These are phyloP conservation scores for Eurytoma adleriae DNA, from an alignment of 2,888 invertebrate genomes.

Conservation along the genomic window DNA sequence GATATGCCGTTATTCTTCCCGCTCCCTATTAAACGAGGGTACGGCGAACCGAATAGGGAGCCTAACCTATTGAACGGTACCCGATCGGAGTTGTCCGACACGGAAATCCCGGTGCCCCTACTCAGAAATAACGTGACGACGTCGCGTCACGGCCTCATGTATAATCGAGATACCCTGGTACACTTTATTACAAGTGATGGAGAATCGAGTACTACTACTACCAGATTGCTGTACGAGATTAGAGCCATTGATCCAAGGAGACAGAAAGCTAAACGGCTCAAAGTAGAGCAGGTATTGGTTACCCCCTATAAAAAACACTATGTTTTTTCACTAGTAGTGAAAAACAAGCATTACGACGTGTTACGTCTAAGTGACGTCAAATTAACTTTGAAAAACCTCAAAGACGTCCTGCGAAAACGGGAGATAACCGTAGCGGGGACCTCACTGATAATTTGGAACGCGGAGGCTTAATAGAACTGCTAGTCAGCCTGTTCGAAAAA, in stretches of 20 bases:
- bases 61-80: too few relatives aligned
- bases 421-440: conserved; percentile 16
- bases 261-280: neutral
- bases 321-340: conserved; percentile 37
- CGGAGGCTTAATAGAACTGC: neutral
- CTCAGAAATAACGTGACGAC: neutral
- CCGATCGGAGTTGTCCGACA: neutral
- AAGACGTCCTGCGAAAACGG: neutral
- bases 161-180: conserved; percentile 19
- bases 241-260: conserved; percentile 26
- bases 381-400: conserved; percentile 1
- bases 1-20: neutral
- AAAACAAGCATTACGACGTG: conserved; percentile 27
- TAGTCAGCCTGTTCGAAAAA: conserved; percentile 5
- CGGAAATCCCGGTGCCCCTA: neutral
- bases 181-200: conserved; percentile 41
- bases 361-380: neutral
- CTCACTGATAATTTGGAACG: conserved; percentile 20
- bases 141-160: neutral
- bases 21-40: neutral
- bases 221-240: conserved; percentile 35
- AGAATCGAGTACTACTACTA: conserved; percentile 13
- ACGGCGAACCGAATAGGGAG: too few relatives aligned
- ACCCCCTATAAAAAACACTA: conserved; percentile 16
- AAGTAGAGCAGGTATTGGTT: conserved; percentile 23